Conservation (phyloP, 2,888 invertebrate species). For the Autographa pulchrina region DNA sequence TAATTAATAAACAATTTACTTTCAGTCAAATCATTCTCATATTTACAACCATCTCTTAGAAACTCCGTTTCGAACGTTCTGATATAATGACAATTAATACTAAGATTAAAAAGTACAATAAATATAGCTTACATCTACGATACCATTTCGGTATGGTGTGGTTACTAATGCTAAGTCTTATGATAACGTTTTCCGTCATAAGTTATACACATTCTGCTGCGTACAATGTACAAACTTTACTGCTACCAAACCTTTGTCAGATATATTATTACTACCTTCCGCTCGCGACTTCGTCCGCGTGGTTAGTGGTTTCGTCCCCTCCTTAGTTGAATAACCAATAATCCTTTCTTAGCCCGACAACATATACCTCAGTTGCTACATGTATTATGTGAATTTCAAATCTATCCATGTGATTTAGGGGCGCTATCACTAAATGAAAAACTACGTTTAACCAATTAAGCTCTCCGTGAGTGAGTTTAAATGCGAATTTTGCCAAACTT, state of each 20-base stretch:
- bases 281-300: slow-evolving; percentile 14
- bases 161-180: slow-evolving; percentile 25
- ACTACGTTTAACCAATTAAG: no score
- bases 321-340: slow-evolving; percentile 3
- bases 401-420: neutral
- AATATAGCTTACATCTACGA: slow-evolving; percentile 29
- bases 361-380: neutral
- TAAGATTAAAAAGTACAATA: slow-evolving; percentile 33
- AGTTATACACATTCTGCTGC: slow-evolving; percentile 38
- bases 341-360: neutral
- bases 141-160: neutral
- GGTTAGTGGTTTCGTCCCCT: slow-evolving; percentile 19
- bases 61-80: slow-evolving; percentile 42
- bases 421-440: no score
- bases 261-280: slow-evolving; percentile 13
- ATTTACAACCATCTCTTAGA: slow-evolving; percentile 33
- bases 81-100: slow-evolving; percentile 29
- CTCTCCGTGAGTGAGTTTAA: no score
- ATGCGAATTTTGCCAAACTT: no score
- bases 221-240: slow-evolving; percentile 22
- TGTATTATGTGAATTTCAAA: neutral
- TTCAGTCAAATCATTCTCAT: slow-evolving; percentile 29
- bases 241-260: slow-evolving; percentile 16
- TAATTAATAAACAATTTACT: slow-evolving; percentile 7
- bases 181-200: slow-evolving; percentile 15